Conservation (phyloP, 2,797 vertebrate species). For the Pagetopsis macropterus region DNA sequence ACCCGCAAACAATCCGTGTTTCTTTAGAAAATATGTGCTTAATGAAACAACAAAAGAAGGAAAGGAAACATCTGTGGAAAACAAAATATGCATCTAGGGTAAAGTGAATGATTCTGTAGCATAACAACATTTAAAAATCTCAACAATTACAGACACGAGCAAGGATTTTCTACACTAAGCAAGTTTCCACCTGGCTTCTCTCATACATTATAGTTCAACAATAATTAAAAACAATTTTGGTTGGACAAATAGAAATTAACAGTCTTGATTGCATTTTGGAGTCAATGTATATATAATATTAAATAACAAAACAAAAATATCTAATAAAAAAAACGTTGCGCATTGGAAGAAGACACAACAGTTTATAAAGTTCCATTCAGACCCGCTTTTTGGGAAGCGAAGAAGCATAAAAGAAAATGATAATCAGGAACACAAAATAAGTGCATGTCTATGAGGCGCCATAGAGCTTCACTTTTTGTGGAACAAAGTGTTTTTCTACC, state of each 20-base stretch:
- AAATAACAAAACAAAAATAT: conserved; percentile 83
- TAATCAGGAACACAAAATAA: conserved; percentile 82
- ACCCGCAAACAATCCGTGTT: conserved; percentile 81
- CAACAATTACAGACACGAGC: conserved; percentile 86
- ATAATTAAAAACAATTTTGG: conserved; percentile 87
- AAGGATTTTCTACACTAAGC: conserved; percentile 82
- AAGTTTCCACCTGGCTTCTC: conserved; percentile 84
- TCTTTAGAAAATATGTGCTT: conserved; percentile 85
- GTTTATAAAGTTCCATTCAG: conserved; percentile 85
- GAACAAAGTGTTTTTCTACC: conserved; percentile 83
- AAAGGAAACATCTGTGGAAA: conserved; percentile 69
- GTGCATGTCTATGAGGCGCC: conserved; percentile 86
- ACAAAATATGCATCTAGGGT: conserved; percentile 78
- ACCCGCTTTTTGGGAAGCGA: conserved; percentile 80
- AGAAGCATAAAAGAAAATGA: conserved; percentile 61
- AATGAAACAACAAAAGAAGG: conserved; percentile 67
- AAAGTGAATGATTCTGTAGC: conserved; percentile 87
- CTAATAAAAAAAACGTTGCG: conserved; percentile 72
- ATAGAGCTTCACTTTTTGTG: conserved; percentile 83
- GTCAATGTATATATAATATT: conserved; percentile 86
- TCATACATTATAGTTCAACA: conserved; percentile 85
- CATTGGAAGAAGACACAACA: conserved; percentile 80
- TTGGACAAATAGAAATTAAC: conserved; percentile 90
- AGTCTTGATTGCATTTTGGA: conserved; percentile 91
- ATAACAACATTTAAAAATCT: conserved; percentile 84